Conservation (phyloP, 2,888 invertebrate species). For the Isotomurus palustris region DNA sequence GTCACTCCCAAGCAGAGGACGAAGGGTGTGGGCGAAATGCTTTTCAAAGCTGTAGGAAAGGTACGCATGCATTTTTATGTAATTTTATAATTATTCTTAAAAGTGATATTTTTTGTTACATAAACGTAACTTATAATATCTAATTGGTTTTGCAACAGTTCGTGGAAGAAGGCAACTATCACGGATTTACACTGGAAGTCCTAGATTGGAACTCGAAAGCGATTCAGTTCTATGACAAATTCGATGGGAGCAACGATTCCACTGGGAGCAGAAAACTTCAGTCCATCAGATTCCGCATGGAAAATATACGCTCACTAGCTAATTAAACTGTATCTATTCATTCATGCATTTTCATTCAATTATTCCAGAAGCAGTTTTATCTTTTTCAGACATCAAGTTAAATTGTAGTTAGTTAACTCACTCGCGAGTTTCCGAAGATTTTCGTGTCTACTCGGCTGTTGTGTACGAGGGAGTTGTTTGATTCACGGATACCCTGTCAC, state of each 20-base stretch:
- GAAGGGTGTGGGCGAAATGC: constrained; percentile 61
- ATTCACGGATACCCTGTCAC: too few species aligned
- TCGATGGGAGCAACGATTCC: constrained; percentile 53
- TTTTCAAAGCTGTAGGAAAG: constrained; percentile 68
- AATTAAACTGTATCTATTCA: too few species aligned
- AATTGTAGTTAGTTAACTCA: too few species aligned
- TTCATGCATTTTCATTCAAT: too few species aligned
- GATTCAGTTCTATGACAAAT: constrained; percentile 64
- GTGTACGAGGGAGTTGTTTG: too few species aligned
- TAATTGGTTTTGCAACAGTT: constrained; percentile 12
- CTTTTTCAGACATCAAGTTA: too few species aligned
- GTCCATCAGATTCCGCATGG: constrained; percentile 17
- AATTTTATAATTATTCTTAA: not conserved
- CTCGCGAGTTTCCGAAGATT: too few species aligned
- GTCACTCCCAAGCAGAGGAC: constrained; percentile 64
- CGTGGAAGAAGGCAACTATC: constrained; percentile 50
- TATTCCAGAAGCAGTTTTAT: too few species aligned
- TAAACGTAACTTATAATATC: constrained; percentile 8
- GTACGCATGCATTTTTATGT: constrained; percentile 50
- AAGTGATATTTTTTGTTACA: not conserved
- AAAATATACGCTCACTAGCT: too few species aligned
- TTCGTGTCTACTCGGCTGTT: too few species aligned
- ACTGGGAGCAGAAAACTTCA: constrained; percentile 16
- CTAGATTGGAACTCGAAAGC: constrained; percentile 77
- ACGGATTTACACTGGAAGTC: constrained; percentile 73